Evolutionary conservation across 2,888 invertebrate genomes (phyloP).

Genomic region (Eristalinus sepulchralis): DNA sequence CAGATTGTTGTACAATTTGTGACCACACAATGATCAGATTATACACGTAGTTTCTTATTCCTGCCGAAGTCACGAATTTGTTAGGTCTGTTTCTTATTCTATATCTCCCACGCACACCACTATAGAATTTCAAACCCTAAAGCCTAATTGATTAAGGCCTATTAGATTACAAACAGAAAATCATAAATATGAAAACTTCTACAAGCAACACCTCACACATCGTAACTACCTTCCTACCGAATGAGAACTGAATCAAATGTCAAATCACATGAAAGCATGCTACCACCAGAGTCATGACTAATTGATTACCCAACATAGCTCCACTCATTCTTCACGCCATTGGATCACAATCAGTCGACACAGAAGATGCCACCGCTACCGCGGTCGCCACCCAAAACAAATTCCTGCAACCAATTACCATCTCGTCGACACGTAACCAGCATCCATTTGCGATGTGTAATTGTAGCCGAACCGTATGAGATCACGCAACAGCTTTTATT

Average conservation of each 20-base stretch:
- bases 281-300: not conserved
- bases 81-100: too few species aligned
- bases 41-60: too few species aligned
- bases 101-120: too few species aligned
- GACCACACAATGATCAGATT: too few species aligned
- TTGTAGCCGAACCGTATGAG: not conserved
- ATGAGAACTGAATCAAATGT: not conserved
- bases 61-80: too few species aligned
- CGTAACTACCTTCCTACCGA: not conserved
- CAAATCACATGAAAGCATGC: not conserved
- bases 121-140: too few species aligned
- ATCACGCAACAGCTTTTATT: conserved; percentile 24
- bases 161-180: too few species aligned
- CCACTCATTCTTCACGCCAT: not conserved
- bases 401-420: conserved; percentile 10
- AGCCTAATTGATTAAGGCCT: too few species aligned
- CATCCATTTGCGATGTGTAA: conserved; percentile 21
- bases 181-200: too few species aligned
- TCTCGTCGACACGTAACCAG: conserved; percentile 48
- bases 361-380: not conserved
- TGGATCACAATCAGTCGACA: not conserved
- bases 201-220: not conserved
- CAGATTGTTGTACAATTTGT: too few species aligned
- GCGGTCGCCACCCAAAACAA: conserved; percentile 5
- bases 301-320: not conserved